phyloP scores from a whole-genome alignment of 1,140 invertebrate genomes.

The Alviniconcha marisindica region DNA sequence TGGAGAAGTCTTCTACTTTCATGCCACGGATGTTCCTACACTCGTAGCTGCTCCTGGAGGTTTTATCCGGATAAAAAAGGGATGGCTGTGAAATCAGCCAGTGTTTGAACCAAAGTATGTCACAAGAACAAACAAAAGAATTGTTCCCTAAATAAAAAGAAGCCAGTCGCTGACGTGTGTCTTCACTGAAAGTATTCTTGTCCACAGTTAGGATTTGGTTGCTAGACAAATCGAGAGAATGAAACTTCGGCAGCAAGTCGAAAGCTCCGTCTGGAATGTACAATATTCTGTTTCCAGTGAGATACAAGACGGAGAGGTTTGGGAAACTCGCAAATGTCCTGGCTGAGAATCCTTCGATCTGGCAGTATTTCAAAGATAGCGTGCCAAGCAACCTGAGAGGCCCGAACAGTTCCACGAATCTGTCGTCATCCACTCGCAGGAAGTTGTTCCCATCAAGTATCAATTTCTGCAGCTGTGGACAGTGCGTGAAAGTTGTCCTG shows the following conservation, averaged over 20 bases:
- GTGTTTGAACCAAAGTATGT: conserved; percentile 30
- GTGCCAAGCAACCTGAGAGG: neutral
- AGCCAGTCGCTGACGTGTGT: neutral
- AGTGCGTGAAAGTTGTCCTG: neutral
- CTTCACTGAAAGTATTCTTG: neutral
- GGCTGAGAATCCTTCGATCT: neutral
- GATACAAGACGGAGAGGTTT: neutral
- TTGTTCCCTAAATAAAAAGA: conserved; percentile 11
- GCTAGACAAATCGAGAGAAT: neutral
- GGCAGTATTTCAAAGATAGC: neutral
- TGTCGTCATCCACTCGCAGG: neutral
- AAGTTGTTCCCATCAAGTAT: neutral
- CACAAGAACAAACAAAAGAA: conserved; percentile 37
- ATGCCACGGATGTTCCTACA: conserved; percentile 16
- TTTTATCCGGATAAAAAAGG: neutral
- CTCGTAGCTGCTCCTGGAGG: neutral
- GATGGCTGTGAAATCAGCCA: conserved; percentile 10
- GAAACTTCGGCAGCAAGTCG: neutral
- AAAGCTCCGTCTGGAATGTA: conserved; percentile 10
- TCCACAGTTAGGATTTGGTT: neutral
- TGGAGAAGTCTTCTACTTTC: neutral
- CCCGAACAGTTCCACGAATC: conserved; percentile 9
- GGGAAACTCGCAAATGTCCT: neutral
- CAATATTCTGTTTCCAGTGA: neutral
- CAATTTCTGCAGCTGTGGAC: neutral